Evolutionary conservation across 2,888 invertebrate species (phyloP), one percentile per base, ranked within the genome.

Genomic region (Melikaiella ostensackeni): DNA sequence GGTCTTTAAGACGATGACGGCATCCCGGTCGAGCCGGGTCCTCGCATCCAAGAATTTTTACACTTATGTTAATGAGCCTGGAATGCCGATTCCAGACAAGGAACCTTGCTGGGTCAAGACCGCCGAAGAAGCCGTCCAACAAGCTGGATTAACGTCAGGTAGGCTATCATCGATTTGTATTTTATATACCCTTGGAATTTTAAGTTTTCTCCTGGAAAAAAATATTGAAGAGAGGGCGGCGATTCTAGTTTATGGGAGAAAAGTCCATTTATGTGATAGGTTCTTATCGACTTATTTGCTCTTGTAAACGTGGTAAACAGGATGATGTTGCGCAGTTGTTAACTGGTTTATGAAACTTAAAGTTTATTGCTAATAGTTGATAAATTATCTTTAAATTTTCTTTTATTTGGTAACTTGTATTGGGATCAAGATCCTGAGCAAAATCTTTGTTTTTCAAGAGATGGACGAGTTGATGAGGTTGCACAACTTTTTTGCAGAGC

Each of bases 11-110:
- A 81, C 83, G 19, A 46, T 81, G 8, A 79, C 79, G 80, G 80
- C 85, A 7, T 83, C 87, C 75, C 85, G 88, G 27, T 84, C 86
- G 16, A 87, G 80, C 77, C 77, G 81, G 1, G 78, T 76, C 1
- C 74, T 76, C 27, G 80, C 89, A 79, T 92, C 93, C 76, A 94
- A 94, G 87, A 94, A 90, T 77, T 97, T 94, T 92, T 96, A 95
- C 89, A 95, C 97, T 0, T 97, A 97, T 88, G 94, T 95, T 30
- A 95, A 95, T 82, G 97, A 97, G 90, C 94, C 97, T 62, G 94
- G 97, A 57, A 96, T 97, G 92, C 96, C 97, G 19, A 92, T 96
- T 84, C 93, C 95, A 42, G 94, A 95, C 82, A 94, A 94, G 81
- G 93, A 95, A 80, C 97, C 97, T 0, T 94, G 95, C 91, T 95